Conservation (phyloP, 2,888 invertebrate genomes). For the Anthrax anthrax region DNA sequence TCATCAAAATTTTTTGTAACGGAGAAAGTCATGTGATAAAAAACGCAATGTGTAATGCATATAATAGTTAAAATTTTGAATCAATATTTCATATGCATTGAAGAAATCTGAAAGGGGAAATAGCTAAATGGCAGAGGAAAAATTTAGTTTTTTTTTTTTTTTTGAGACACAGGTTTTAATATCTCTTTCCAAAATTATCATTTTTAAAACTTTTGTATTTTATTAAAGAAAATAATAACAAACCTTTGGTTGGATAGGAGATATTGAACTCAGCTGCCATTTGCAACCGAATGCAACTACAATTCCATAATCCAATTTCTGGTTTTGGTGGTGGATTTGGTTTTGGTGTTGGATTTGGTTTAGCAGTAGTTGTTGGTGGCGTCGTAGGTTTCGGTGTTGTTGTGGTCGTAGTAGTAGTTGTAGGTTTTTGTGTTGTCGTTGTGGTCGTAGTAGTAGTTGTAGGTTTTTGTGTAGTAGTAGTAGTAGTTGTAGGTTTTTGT, state of each 20-base stretch:
- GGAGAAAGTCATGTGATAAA: no score
- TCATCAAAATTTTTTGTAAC: no score
- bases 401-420: slow-evolving; percentile 16
- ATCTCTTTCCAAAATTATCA: no score
- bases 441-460: slow-evolving; percentile 29
- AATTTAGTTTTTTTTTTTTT: no score
- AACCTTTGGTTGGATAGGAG: slow-evolving; percentile 27
- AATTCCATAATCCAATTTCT: slow-evolving; percentile 40
- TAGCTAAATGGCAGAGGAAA: no score
- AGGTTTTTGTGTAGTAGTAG: slow-evolving; percentile 24
- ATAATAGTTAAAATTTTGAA: no score
- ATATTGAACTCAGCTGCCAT: slow-evolving; percentile 53
- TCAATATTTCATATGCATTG: no score
- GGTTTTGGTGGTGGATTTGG: slow-evolving; percentile 26
- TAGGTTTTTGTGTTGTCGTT: slow-evolving; percentile 26
- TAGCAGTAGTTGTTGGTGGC: slow-evolving; percentile 26
- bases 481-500: slow-evolving; percentile 3
- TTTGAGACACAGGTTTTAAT: no score
- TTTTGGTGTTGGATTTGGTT: slow-evolving; percentile 19
- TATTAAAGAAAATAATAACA: neutral
- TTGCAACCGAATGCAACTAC: slow-evolving; percentile 48
- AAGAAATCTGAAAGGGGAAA: no score
- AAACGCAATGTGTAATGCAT: no score
- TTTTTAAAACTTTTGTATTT: no score
- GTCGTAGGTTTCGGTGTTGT: slow-evolving; percentile 21